phyloP scores from a whole-genome alignment of 2,888 invertebrate genomes.

The Cosmia trapezina region DNA sequence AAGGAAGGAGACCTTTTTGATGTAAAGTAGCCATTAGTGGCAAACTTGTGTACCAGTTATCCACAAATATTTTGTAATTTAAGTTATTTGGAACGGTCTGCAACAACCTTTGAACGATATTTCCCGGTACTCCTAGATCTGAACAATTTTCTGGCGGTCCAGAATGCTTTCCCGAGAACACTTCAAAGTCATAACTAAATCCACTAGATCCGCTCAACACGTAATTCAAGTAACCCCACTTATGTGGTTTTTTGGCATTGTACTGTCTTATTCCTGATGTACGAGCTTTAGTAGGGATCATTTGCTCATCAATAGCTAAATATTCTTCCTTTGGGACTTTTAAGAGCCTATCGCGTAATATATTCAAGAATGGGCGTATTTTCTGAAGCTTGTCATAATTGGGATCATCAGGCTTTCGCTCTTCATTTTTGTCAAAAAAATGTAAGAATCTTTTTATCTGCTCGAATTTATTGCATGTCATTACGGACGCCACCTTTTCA shows the following conservation, averaged over 20 bases:
- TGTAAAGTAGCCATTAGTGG: slow-evolving; percentile 1
- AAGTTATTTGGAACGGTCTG: slow-evolving; percentile 14
- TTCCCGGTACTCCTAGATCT: not conserved
- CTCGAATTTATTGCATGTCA: slow-evolving; percentile 13
- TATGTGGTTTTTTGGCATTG: slow-evolving; percentile 11
- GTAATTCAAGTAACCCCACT: slow-evolving; percentile 9
- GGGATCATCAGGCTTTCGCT: not conserved
- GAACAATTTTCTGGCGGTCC: not conserved
- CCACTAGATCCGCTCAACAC: not conserved
- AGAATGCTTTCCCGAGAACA: not conserved
- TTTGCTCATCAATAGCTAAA: slow-evolving; percentile 10
- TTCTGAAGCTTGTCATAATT: slow-evolving; percentile 7
- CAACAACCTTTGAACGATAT: slow-evolving; percentile 1
- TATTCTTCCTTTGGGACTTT: slow-evolving; percentile 6
- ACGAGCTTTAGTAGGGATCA: slow-evolving; percentile 9
- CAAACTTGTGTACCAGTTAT: slow-evolving; percentile 9
- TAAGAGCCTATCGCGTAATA: slow-evolving; percentile 8
- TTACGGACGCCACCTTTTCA: slow-evolving; percentile 1
- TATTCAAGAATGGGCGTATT: slow-evolving; percentile 5
- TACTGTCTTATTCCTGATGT: slow-evolving; percentile 2
- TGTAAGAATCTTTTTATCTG: slow-evolving; percentile 1
- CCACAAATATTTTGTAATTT: not conserved
- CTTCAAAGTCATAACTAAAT: slow-evolving; percentile 7
- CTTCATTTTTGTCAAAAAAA: slow-evolving; percentile 5
- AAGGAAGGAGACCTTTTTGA: slow-evolving; percentile 3